Base-by-base conservation (phyloP, 2,113 vertebrate genomes). In the Percopsis transmontana region DNA sequence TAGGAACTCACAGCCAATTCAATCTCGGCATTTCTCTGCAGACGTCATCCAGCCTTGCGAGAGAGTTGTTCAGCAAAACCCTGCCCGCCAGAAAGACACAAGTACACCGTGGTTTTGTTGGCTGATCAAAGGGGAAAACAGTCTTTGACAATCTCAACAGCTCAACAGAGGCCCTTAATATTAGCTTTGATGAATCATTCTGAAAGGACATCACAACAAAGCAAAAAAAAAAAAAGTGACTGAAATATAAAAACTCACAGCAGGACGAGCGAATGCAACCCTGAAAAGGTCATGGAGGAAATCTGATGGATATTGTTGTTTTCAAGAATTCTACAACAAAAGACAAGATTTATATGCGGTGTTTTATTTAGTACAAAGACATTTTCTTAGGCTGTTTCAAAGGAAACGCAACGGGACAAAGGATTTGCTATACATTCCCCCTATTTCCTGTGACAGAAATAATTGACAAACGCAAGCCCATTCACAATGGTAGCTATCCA, bases 1-100 rank as follows among this genome's bases (percentile, higher is more conserved):
- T 11, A 74, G 14, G 3, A 52, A 95, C 96, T 96, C 91, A 99
- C 96, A 98, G 89, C 96, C 96, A 99, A 52, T 94, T 95, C 45
- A 99, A 82, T 53, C 82, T 89, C 7, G 96, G 95, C 95, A 97
- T 96, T 76, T 96, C 87, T 51, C 85, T 91, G 73, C 97, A 99
- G 50, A 99, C 88, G 80, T 92, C 89, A 52, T 91, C 89, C 44
- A 92, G 90, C 82, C 75, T 93, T 83, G 77, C 93, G 88, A 99
- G 87, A 62, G 93, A 91, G 68, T 99, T 99, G 81, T 97, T 94
- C 90, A 97, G 83, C 87, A 99, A 64, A 42, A 90, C 94, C 80
- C 97, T 99, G 86, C 48, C 76, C 79, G 79, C 83, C 74, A 73
- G 8, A 0, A 27, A 66, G 50, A 74, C 20, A 72, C 58, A 68